Percentiles rank a stretch among this genome's conserved stretches.
These are phyloP conservation scores for Cervus canadensis DNA, from an alignment of 2,113 vertebrate species.

Conservation along the genomic window DNA sequence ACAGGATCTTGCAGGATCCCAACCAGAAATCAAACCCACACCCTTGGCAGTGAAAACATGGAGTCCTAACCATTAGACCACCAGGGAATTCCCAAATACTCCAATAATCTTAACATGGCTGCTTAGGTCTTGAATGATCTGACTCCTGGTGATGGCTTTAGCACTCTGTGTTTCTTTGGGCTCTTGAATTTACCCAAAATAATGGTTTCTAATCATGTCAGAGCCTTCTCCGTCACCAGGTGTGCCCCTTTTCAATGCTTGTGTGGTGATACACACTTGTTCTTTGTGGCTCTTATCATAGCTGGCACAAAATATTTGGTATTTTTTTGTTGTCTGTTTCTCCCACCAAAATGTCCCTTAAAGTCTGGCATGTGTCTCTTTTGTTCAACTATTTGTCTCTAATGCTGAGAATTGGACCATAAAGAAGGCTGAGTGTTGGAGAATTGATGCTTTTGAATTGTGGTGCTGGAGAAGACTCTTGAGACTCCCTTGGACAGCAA, in stretches of 20 bases:
- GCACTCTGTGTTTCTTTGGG: not conserved
- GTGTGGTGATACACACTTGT: not conserved
- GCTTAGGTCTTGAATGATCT: not conserved
- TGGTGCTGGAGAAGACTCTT: not conserved
- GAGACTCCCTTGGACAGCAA: not conserved
- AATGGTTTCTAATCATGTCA: not conserved
- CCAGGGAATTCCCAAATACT: not conserved
- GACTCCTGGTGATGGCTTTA: not conserved
- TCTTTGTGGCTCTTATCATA: not conserved
- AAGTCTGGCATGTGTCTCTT: not conserved
- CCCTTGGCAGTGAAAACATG: not conserved
- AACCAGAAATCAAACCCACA: not conserved
- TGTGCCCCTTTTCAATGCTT: not conserved
- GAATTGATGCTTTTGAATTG: not conserved
- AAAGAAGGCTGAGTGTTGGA: not conserved
- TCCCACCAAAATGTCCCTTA: not conserved
- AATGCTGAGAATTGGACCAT: not conserved
- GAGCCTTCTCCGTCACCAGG: not conserved
- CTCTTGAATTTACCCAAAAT: not conserved
- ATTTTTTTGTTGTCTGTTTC: not conserved
- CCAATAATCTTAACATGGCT: not conserved
- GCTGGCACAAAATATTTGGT: not conserved
- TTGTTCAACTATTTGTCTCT: not conserved
- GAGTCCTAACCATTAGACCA: not conserved
- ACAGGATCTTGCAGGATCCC: not conserved